phyloP scores from a whole-genome alignment of 2,797 vertebrate genomes.

The Amblyopsis hoosieri region DNA sequence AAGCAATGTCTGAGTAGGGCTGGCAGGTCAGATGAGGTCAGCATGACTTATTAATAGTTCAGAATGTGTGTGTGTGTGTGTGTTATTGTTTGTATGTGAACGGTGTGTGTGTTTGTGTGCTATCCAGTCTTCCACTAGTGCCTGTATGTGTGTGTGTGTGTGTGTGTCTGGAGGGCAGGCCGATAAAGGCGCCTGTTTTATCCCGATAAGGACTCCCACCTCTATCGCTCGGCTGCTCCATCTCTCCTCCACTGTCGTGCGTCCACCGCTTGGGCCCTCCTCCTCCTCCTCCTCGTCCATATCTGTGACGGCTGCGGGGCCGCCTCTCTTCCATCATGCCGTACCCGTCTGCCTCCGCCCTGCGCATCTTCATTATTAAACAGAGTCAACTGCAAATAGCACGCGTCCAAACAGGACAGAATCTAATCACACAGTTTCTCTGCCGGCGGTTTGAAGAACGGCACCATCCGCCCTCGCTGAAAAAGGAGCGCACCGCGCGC shows the following conservation, averaged over 20 bases:
- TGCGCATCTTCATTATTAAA: slow-evolving; percentile 8
- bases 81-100: neutral
- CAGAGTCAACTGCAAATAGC: no score
- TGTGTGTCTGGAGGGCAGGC: slow-evolving; percentile 64
- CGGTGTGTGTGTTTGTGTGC: neutral
- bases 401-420: no score
- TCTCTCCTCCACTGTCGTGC: slow-evolving; percentile 49
- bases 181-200: slow-evolving; percentile 76
- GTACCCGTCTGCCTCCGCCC: slow-evolving; percentile 9
- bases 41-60: neutral
- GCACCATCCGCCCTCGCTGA: no score
- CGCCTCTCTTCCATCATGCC: slow-evolving; percentile 18
- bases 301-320: neutral
- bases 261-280: slow-evolving; percentile 18
- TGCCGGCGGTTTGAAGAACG: no score
- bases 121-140: slow-evolving; percentile 3
- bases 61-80: slow-evolving; percentile 5
- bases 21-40: slow-evolving; percentile 3
- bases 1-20: neutral
- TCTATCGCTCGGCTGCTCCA: slow-evolving; percentile 55
- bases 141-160: slow-evolving; percentile 21
- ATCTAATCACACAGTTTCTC: no score
- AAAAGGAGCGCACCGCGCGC: no score
- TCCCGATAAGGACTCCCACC: slow-evolving; percentile 77
- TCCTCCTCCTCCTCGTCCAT: neutral